Conservation (phyloP, 2,113 vertebrate species). For the Prionailurus viverrinus region DNA sequence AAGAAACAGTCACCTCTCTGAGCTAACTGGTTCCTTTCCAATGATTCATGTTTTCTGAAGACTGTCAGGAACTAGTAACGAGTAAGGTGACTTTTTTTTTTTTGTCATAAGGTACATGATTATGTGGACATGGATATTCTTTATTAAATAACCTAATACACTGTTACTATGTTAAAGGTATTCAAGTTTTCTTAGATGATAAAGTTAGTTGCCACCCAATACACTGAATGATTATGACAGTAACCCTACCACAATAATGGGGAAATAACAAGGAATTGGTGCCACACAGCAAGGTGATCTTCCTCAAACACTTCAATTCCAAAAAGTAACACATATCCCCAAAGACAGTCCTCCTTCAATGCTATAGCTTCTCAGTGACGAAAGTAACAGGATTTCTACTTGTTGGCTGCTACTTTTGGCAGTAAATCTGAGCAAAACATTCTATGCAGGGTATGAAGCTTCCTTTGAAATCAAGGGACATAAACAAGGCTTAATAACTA, state of each 20-base stretch:
- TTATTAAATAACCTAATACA: constrained; percentile 6
- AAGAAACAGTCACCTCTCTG: not conserved
- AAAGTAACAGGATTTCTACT: not conserved
- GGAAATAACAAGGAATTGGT: not conserved
- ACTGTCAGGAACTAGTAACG: not conserved
- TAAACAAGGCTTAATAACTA: not conserved
- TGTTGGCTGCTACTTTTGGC: not conserved
- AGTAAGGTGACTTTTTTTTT: not conserved
- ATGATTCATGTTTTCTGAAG: not conserved
- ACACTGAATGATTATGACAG: not conserved
- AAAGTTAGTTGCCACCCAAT: constrained; percentile 15
- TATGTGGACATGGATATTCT: not conserved
- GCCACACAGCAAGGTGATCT: not conserved
- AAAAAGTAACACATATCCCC: not conserved
- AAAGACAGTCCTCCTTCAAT: not conserved
- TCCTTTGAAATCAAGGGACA: constrained; percentile 31
- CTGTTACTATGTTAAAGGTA: not conserved
- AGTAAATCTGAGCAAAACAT: not conserved
- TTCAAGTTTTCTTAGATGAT: not conserved
- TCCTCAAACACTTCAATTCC: not conserved
- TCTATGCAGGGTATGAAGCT: not conserved
- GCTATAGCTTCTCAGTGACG: not conserved
- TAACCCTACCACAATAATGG: not conserved
- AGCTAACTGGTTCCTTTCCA: not conserved
- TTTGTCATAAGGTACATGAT: not conserved